Evolutionary conservation across 2,888 invertebrate genomes (phyloP).

Genomic region (Gibbula magus): DNA sequence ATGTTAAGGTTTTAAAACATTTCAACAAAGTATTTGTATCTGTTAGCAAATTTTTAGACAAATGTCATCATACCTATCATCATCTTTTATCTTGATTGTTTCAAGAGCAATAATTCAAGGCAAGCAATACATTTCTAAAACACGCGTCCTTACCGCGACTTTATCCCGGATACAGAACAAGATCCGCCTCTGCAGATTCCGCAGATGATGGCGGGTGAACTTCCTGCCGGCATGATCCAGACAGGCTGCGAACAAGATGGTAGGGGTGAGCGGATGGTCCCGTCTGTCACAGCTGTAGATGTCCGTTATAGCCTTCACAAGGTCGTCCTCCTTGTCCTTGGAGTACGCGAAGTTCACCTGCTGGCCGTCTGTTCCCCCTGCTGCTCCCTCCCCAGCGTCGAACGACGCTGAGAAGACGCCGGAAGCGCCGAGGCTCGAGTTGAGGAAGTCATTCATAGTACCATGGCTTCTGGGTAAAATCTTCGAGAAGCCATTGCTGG

Average conservation of each 20-base stretch:
- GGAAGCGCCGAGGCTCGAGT: conserved; percentile 18
- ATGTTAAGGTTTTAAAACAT: too few relatives aligned
- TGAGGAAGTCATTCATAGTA: neutral
- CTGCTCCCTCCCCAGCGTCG: conserved; percentile 26
- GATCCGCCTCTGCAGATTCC: conserved; percentile 54
- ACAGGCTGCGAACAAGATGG: conserved; percentile 61
- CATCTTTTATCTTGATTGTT: neutral
- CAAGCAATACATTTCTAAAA: too few relatives aligned
- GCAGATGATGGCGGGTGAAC: conserved; percentile 54
- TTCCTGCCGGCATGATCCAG: conserved; percentile 60
- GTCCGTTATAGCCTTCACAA: conserved; percentile 59
- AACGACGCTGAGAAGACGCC: conserved; percentile 26
- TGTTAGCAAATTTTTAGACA: neutral
- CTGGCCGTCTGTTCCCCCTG: conserved; percentile 27
- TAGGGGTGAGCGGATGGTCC: conserved; percentile 55
- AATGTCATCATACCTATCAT: neutral
- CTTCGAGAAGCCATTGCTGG: neutral
- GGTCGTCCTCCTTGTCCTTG: conserved; percentile 63
- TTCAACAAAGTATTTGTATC: too few relatives aligned
- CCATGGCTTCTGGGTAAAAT: neutral
- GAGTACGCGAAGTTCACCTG: conserved; percentile 53
- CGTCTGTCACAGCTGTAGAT: conserved; percentile 52
- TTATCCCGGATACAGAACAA: conserved; percentile 53
- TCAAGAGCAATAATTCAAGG: neutral
- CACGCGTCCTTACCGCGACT: conserved; percentile 55